Percentiles rank a stretch among this genome's conserved stretches.
phyloP scores from a whole-genome alignment of 2,113 vertebrate species.

The Acrocephalus kingi region DNA sequence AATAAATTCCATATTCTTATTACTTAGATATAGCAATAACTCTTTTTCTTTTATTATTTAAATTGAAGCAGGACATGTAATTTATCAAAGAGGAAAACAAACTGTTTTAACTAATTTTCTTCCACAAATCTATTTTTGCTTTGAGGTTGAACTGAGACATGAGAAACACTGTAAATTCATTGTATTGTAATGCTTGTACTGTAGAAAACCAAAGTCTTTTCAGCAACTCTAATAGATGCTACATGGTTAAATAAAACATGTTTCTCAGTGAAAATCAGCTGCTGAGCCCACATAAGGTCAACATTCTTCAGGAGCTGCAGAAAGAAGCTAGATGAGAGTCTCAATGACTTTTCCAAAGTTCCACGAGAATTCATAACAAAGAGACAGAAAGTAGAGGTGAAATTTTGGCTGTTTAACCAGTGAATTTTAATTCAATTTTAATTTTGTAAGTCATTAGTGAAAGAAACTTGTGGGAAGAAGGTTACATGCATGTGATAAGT shows the following conservation, averaged over 20 bases:
- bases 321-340: not conserved
- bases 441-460: not conserved
- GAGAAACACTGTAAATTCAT: not conserved
- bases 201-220: not conserved
- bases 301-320: not conserved
- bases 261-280: not conserved
- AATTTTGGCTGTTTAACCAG: not conserved
- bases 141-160: not conserved
- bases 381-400: not conserved
- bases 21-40: not conserved
- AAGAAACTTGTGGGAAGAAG: not conserved
- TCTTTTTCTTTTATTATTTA: not conserved
- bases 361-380: not conserved
- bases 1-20: not conserved
- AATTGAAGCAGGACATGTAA: not conserved
- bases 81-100: not conserved
- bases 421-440: not conserved
- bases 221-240: not conserved
- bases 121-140: not conserved
- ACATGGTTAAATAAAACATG: not conserved
- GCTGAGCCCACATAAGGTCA: not conserved
- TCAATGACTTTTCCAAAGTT: not conserved
- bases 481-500: fast-evolving
- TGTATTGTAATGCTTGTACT: not conserved
- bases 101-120: not conserved